Base-by-base conservation (phyloP, 2,888 invertebrate species). In the Lamproptera curius region DNA sequence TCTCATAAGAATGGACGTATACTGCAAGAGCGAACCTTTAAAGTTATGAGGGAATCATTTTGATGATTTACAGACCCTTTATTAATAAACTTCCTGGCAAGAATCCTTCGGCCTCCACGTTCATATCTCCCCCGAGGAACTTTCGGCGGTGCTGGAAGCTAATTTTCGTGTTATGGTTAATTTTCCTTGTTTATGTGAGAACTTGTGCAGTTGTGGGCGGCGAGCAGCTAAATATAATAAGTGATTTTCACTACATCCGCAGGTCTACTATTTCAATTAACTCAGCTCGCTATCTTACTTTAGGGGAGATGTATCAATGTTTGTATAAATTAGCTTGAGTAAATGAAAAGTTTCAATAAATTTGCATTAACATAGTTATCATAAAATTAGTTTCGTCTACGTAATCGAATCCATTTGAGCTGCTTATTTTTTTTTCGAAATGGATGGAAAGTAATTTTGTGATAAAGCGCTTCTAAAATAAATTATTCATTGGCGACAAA, bases 401-500 rank as follows among this genome's bases (percentile, higher is more conserved):
- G 42, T 46, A 50, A 53, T 49, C 41, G 47, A 39, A 43, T 52
- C 45, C 50, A 44, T 50, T 56, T 55, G 43, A 55, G 65, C 66
- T 66, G 68, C 72, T 70, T 70, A 79, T 71, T 77, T 76, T 71
- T 77, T 76, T 77, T 74, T 76, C 74, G 72, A 76, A 82, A 78
- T 77, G 77, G 74, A 82, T 71, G 73, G 76, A 76, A 77, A 83
- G 86, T 84, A 86, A 86, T 86, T 86, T 86, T 70, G 74, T 71
- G 79, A 81, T 79, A 81, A 83, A 76, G 76, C 76, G 79, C 74
- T 81, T 81, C 78, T 73, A 78, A 83, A 76, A 87, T 87, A 87
- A 86, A 86, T 87, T 85, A 87, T 86, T 87, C 86, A 87, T 85
- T 69, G 78, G 77, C 82, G 84, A 84, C 84, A 85, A 83, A 85